These are phyloP conservation scores for Condylura cristata DNA, from an alignment of 2,113 vertebrate genomes.

Conservation along the genomic window DNA sequence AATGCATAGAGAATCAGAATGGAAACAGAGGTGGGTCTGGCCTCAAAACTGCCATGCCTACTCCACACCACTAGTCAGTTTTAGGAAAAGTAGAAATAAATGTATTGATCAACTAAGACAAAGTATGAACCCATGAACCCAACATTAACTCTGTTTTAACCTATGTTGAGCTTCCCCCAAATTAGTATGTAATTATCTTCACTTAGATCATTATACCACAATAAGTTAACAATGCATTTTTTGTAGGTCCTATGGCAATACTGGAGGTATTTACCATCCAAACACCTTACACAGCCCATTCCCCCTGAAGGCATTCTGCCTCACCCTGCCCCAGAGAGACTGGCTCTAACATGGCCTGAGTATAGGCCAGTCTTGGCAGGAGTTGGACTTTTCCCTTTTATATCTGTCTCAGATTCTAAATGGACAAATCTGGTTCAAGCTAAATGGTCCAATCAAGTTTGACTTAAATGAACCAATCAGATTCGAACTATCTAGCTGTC, in stretches of 20 bases:
- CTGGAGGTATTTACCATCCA: neutral
- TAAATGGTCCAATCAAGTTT: too few species aligned
- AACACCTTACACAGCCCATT: neutral
- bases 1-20: neutral
- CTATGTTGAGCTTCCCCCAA: neutral
- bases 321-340: too few species aligned
- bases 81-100: neutral
- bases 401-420: too few species aligned
- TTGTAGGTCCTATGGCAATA: neutral
- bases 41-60: neutral
- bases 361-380: too few species aligned
- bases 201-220: neutral
- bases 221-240: neutral
- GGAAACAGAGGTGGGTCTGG: neutral
- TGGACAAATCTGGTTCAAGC: too few species aligned
- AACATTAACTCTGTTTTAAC: neutral
- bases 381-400: too few species aligned
- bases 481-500: too few species aligned
- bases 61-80: neutral
- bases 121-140: neutral
- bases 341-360: too few species aligned
- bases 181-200: neutral
- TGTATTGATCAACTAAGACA: neutral
- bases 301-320: too few species aligned
- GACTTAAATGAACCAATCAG: too few species aligned